These are phyloP conservation scores for Nyctibius grandis DNA, from an alignment of 2,797 vertebrate species.

Conservation along the genomic window DNA sequence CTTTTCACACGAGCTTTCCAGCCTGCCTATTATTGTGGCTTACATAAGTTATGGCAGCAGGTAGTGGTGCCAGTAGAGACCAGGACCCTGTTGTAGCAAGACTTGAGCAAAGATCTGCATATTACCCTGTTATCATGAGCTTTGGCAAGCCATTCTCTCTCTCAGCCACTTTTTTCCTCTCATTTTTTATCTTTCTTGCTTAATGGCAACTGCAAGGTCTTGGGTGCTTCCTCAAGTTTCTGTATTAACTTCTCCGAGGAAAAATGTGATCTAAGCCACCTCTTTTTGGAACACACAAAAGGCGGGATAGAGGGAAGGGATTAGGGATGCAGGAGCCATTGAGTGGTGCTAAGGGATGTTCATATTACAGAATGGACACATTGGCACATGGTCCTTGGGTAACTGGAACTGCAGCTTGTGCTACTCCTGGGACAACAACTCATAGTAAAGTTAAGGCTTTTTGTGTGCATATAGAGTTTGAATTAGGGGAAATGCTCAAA, in stretches of 20 bases:
- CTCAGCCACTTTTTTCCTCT: neutral
- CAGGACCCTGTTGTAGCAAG: neutral
- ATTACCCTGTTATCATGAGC: neutral
- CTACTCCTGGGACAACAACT: neutral
- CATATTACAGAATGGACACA: neutral
- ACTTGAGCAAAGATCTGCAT: neutral
- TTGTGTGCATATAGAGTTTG: neutral
- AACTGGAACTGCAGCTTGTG: neutral
- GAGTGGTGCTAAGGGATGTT: neutral
- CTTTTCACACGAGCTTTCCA: neutral
- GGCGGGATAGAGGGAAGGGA: neutral
- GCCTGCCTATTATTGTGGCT: neutral
- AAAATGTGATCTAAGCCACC: neutral
- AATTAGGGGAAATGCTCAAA: conserved; percentile 50
- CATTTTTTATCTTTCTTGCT: neutral
- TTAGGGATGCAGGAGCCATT: neutral
- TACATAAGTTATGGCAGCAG: neutral
- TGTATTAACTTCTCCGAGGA: neutral
- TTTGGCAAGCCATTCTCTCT: neutral
- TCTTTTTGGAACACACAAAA: neutral
- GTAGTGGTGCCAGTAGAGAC: neutral
- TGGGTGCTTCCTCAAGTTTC: neutral
- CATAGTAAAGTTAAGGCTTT: neutral
- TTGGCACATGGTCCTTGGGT: fast-evolving
- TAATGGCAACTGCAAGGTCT: neutral